These are phyloP conservation scores for Myopa testacea DNA, from an alignment of 2,888 invertebrate species.

Conservation along the genomic window DNA sequence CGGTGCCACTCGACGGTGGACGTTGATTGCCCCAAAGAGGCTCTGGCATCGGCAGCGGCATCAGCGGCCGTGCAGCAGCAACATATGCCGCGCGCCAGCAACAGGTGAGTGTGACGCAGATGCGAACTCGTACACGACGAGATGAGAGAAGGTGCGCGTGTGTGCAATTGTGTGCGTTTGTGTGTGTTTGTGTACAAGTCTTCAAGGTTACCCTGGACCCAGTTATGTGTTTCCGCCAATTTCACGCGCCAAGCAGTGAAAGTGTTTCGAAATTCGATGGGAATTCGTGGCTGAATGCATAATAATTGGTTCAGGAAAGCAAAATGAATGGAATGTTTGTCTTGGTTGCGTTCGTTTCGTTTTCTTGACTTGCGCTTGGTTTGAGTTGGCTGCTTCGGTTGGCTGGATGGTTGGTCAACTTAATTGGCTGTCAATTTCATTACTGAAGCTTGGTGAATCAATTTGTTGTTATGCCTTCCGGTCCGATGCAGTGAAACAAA, in stretches of 20 bases:
- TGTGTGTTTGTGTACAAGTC: conserved; percentile 23
- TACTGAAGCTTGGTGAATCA: too few relatives aligned
- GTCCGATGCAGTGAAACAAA: too few relatives aligned
- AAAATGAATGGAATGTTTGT: too few relatives aligned
- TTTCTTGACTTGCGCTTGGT: too few relatives aligned
- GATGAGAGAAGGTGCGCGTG: neutral
- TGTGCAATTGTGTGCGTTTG: conserved; percentile 18
- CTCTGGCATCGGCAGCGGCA: neutral
- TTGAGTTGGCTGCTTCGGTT: too few relatives aligned
- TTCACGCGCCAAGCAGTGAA: conserved; percentile 49
- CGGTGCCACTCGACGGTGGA: conserved; percentile 53
- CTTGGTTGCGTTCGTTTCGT: too few relatives aligned
- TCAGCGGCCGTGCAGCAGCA: neutral
- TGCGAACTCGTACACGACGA: neutral
- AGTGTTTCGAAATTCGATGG: conserved; percentile 47
- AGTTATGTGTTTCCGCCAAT: conserved; percentile 46
- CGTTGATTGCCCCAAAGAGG: conserved; percentile 56
- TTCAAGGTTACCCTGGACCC: conserved; percentile 37
- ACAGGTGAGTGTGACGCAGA: conserved; percentile 19
- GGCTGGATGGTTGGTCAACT: neutral
- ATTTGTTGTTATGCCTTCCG: too few relatives aligned
- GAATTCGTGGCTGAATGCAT: conserved; percentile 2
- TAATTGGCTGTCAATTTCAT: neutral
- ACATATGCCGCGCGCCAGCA: conserved; percentile 13
- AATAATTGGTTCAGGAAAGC: conserved; percentile 9